Percentiles rank a stretch among this genome's conserved stretches.
Conservation (phyloP, 1,140 invertebrate species). For the Drosophila ambigua region DNA sequence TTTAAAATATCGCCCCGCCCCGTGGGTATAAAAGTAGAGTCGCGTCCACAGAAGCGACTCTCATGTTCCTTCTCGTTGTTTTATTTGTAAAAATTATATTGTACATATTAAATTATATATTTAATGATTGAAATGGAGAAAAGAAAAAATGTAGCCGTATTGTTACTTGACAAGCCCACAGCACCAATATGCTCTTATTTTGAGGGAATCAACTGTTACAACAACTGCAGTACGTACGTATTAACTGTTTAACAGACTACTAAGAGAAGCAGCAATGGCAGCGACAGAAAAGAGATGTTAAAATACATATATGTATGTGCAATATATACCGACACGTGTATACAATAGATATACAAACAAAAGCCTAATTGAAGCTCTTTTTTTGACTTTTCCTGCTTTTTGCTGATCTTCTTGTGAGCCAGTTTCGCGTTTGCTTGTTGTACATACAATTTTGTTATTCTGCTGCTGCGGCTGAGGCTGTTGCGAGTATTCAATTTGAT, state of each 20-base stretch:
- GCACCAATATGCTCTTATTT: neutral
- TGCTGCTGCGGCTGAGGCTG: constrained; percentile 34
- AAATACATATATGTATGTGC: constrained; percentile 1
- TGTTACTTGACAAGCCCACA: neutral
- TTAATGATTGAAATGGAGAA: no score
- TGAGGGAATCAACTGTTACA: neutral
- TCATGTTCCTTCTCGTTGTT: no score
- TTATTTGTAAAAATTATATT: no score
- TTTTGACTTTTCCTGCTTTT: constrained; percentile 6
- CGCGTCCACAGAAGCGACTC: no score
- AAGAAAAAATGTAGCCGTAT: neutral
- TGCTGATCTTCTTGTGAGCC: constrained; percentile 45
- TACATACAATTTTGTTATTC: neutral
- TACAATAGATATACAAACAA: constrained; percentile 11
- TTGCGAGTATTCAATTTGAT: constrained; percentile 52
- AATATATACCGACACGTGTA: neutral
- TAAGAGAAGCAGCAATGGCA: constrained; percentile 7
- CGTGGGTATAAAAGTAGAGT: no score
- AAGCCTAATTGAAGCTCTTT: constrained; percentile 49
- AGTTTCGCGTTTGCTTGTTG: neutral
- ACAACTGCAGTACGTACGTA: neutral
- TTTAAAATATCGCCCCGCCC: no score
- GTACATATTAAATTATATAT: no score
- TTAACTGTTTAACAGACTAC: neutral
- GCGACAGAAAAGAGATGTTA: constrained; percentile 16